Evolutionary conservation across 2,888 invertebrate genomes (phyloP).

Genomic region (Tanypteryx hageni): DNA sequence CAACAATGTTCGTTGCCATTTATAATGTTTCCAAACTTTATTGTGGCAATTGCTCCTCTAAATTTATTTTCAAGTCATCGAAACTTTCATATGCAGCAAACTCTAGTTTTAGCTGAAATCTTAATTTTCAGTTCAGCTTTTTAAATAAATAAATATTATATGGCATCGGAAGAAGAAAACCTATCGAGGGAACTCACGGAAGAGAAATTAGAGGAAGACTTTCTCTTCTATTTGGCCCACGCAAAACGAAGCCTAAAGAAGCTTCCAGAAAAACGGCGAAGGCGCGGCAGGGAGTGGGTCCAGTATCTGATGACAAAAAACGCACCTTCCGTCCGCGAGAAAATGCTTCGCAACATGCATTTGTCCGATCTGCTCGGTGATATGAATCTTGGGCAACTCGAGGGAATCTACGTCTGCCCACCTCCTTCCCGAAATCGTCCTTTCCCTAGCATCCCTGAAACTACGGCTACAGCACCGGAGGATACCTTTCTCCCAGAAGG

Average conservation of each 20-base stretch:
- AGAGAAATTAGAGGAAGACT: background rate
- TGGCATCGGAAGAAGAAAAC: background rate
- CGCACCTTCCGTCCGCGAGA: background rate
- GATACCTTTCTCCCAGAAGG: too few relatives aligned
- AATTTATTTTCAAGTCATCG: too few relatives aligned
- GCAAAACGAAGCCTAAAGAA: background rate
- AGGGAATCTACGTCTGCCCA: background rate
- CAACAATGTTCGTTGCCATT: too few relatives aligned
- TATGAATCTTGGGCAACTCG: background rate
- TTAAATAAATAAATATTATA: too few relatives aligned
- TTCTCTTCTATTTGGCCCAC: background rate
- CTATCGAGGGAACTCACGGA: too few relatives aligned
- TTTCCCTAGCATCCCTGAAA: background rate
- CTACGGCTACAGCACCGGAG: too few relatives aligned
- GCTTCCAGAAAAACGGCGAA: background rate
- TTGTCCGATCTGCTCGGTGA: background rate
- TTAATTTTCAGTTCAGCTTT: too few relatives aligned
- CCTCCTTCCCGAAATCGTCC: background rate
- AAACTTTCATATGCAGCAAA: too few relatives aligned
- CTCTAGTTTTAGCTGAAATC: too few relatives aligned
- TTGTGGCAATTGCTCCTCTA: too few relatives aligned
- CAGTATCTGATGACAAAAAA: background rate
- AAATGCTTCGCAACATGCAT: conserved; percentile 8
- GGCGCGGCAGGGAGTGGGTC: background rate
- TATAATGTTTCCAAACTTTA: too few relatives aligned